A percentile compares a stretch with the other conserved stretches of the same genome.
Evolutionary conservation across 2,797 vertebrate species (phyloP).

Genomic region (Anolis apletophallus): DNA sequence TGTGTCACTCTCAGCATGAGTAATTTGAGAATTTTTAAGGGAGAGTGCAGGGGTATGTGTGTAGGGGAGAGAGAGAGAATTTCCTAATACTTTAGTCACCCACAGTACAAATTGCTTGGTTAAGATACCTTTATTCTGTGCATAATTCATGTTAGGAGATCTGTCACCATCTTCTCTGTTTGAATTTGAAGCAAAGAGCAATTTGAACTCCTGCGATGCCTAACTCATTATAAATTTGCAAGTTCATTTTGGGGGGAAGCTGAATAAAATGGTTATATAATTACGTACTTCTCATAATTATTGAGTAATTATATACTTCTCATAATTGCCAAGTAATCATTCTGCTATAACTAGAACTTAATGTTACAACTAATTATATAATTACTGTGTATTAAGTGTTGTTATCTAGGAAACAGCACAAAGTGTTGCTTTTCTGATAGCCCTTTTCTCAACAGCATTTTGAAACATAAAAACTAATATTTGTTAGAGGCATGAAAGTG

Average conservation of each 20-base stretch:
- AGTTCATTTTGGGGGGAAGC: slow-evolving; percentile 70
- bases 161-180: neutral
- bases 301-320: slow-evolving; percentile 85
- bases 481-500: slow-evolving; percentile 55
- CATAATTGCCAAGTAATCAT: slow-evolving; percentile 85
- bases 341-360: slow-evolving; percentile 83
- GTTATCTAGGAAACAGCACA: slow-evolving; percentile 78
- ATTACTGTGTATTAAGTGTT: slow-evolving; percentile 82
- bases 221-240: slow-evolving; percentile 66
- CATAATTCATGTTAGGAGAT: slow-evolving; percentile 33
- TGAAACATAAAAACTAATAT: slow-evolving; percentile 51
- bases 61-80: neutral
- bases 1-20: slow-evolving; percentile 15
- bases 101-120: slow-evolving; percentile 25
- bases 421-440: slow-evolving; percentile 68
- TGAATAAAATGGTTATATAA: slow-evolving; percentile 82
- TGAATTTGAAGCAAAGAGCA: slow-evolving; percentile 56
- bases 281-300: slow-evolving; percentile 84
- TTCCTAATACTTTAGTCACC: slow-evolving; percentile 41
- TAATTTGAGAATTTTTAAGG: slow-evolving; percentile 51
- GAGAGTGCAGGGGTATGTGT: neutral
- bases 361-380: slow-evolving; percentile 86
- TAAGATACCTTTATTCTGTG: slow-evolving; percentile 46
- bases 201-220: slow-evolving; percentile 48
- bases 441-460: slow-evolving; percentile 56